Evolutionary conservation across 2,888 invertebrate species (phyloP).

Genomic region (Pasiphila rectangulata): DNA sequence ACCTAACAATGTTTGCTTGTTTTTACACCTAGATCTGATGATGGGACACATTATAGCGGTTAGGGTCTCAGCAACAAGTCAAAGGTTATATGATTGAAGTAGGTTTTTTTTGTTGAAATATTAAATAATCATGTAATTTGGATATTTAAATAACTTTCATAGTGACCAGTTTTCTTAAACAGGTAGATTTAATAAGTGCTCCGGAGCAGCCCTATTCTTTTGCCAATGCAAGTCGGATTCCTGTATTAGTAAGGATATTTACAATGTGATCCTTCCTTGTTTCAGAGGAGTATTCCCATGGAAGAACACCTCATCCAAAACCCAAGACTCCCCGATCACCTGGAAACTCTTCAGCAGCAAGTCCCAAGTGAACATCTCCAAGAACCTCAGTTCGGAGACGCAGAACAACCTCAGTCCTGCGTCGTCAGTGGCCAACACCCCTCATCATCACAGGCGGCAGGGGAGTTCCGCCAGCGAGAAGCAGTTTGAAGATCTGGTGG

Average conservation of each 20-base stretch:
- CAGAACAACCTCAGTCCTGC: constrained; percentile 61
- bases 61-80: no score
- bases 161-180: no score
- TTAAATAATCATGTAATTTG: no score
- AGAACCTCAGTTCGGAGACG: constrained; percentile 51
- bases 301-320: constrained; percentile 66
- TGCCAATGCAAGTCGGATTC: no score
- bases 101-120: no score
- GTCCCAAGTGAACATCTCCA: constrained; percentile 61
- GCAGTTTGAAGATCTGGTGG: constrained; percentile 82
- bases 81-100: no score
- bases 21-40: no score
- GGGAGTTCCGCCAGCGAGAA: constrained; percentile 77
- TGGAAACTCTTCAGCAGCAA: constrained; percentile 72
- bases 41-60: no score
- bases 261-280: constrained; percentile 39
- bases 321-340: constrained; percentile 51
- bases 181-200: no score
- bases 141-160: no score
- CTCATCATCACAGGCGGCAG: constrained; percentile 68
- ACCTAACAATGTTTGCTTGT: no score
- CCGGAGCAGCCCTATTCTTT: no score
- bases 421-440: constrained; percentile 66
- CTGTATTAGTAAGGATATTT: not conserved
- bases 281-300: constrained; percentile 80